Evolutionary conservation across 1,140 invertebrate species (phyloP), one percentile per base, ranked within the genome.

Genomic region (Archivesica marissinica): DNA sequence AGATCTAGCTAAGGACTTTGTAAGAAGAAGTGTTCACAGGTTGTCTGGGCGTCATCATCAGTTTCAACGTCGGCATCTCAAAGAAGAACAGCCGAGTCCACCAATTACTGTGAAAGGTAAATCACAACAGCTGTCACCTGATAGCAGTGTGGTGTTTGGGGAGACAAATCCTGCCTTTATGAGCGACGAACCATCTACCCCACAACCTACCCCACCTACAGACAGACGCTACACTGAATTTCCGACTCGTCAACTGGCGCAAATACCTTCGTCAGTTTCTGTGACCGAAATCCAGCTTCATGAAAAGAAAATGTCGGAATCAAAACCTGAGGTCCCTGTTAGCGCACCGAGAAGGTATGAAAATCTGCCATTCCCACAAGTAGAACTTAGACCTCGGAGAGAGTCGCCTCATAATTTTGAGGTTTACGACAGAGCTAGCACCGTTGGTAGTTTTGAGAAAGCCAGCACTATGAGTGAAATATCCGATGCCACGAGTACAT

Each of bases 121-220:
- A 44, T 81, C 79, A 35, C 44, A 81, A 59, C 79, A 81, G 30
- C 30, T 81, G 41, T 81, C 79, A 9, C 79, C 79, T 52, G 79
- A 81, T n/a, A 81, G 79, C 39, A 81, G 79, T 81, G 44, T 81
- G n/a, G 79, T 81, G 64, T 81, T 81, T 81, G 79, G 79, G 28
- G 79, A 81, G 33, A 25, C 38, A 39, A 81, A 81, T 52, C 79
- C 64, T 38, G 79, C 64, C 0, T 81, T 81, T 59, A 47, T 38
- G 47, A 52, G 20, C 39, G 79, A 81, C 25, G 79, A 81, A 59
- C 64, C 79, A 0, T 47, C 79, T n/a, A 81, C 79, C 0, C 79
- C 79, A 13, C 61, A 81, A 52, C 79, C 79, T 20, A 81, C 79
- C 23, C 79, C 79, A 54, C 79, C 79, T 1, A 23, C 44, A 38